These are phyloP conservation scores for Loxodonta africana DNA, from an alignment of 2,113 vertebrate genomes.

Conservation along the genomic window DNA sequence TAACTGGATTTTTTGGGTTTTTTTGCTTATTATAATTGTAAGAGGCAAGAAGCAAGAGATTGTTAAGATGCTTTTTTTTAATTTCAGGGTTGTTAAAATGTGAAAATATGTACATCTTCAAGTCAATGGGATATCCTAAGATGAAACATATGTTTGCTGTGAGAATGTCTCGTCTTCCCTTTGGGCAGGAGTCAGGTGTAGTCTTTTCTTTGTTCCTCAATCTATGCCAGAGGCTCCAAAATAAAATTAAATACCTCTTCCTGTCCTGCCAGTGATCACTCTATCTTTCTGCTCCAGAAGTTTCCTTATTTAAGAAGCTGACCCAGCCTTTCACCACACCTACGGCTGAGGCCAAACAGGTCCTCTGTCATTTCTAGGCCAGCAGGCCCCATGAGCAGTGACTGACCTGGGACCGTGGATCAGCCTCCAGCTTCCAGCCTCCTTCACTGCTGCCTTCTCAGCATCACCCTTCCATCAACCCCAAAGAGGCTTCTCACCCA, in stretches of 20 bases:
- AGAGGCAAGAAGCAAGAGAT: neutral
- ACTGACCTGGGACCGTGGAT: neutral
- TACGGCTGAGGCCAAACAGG: neutral
- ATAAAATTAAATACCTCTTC: neutral
- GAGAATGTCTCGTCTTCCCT: neutral
- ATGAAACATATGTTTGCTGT: neutral
- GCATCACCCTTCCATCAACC: neutral
- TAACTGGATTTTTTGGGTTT: neutral
- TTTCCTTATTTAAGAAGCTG: neutral
- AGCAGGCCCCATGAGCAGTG: rapidly evolving
- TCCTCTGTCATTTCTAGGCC: neutral
- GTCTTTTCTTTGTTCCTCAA: neutral
- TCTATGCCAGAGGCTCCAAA: neutral
- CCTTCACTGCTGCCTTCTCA: neutral
- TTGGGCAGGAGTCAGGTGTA: neutral
- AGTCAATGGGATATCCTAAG: neutral
- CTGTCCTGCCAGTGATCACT: neutral
- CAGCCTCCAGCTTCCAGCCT: neutral
- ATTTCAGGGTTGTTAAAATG: slow-evolving; percentile 8
- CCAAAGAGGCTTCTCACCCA: neutral
- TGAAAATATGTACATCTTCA: neutral
- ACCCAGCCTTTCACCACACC: neutral
- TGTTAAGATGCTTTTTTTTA: neutral
- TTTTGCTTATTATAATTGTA: neutral
- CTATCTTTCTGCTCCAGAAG: neutral